These are phyloP conservation scores for Caenorhabditis wallacei DNA, from an alignment of 2,888 invertebrate genomes.

Conservation along the genomic window DNA sequence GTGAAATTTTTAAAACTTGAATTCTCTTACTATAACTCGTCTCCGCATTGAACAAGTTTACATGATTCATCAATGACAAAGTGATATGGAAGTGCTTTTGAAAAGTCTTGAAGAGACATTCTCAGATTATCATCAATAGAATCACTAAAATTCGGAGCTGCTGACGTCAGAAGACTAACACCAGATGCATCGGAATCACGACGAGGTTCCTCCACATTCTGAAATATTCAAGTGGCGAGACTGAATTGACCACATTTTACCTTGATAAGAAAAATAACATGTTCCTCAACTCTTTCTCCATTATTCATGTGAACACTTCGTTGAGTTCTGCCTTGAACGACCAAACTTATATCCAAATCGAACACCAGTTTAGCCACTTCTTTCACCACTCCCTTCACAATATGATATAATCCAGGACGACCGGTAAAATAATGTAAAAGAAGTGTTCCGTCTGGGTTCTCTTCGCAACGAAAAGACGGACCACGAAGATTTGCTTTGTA, in stretches of 20 bases:
- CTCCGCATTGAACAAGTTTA: slow-evolving; percentile 78
- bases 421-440: slow-evolving; percentile 96
- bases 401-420: slow-evolving; percentile 93
- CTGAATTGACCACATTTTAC: neutral
- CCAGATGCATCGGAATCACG: slow-evolving; percentile 46
- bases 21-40: slow-evolving; percentile 75
- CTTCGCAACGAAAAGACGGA: slow-evolving; percentile 95
- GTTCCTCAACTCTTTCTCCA: slow-evolving; percentile 76
- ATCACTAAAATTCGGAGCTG: slow-evolving; percentile 30
- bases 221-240: slow-evolving; percentile 10
- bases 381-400: slow-evolving; percentile 94
- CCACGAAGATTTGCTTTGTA: slow-evolving; percentile 78
- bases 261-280: slow-evolving; percentile 71
- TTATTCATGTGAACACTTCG: slow-evolving; percentile 84
- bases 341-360: slow-evolving; percentile 93
- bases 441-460: slow-evolving; percentile 92
- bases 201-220: slow-evolving; percentile 45
- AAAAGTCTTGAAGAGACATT: slow-evolving; percentile 67
- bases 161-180: slow-evolving; percentile 25
- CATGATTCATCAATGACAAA: slow-evolving; percentile 81
- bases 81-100: slow-evolving; percentile 78
- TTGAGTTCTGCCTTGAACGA: slow-evolving; percentile 90
- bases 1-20: neutral
- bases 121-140: slow-evolving; percentile 55
- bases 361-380: slow-evolving; percentile 95